phyloP scores from a whole-genome alignment of 2,888 invertebrate genomes.

The Lasioglossum pauxillum region DNA sequence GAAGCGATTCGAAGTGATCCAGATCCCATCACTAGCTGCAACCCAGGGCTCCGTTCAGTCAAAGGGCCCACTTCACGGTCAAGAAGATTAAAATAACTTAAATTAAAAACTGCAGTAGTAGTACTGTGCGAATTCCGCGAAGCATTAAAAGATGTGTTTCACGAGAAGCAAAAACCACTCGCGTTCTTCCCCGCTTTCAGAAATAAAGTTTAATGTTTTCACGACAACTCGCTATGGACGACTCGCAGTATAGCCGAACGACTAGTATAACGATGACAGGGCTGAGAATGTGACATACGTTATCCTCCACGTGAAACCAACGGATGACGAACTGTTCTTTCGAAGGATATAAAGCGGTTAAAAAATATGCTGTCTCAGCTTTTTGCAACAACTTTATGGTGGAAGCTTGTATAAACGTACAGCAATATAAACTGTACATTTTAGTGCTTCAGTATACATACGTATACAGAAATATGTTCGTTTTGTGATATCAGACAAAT shows the following conservation, averaged over 20 bases:
- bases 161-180: background rate
- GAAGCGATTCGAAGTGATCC: too few species aligned
- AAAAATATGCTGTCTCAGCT: background rate
- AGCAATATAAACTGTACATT: too few species aligned
- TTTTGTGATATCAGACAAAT: background rate
- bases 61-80: too few species aligned
- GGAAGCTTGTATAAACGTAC: background rate
- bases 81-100: too few species aligned
- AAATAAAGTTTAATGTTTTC: slow-evolving; percentile 6
- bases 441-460: background rate
- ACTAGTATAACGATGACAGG: background rate
- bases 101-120: too few species aligned
- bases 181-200: background rate
- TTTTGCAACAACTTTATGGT: background rate
- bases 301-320: background rate
- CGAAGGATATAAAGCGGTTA: background rate
- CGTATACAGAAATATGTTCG: background rate
- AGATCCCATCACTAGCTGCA: too few species aligned
- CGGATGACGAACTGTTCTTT: background rate
- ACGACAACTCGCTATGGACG: background rate
- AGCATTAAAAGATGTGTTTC: background rate
- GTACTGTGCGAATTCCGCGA: too few species aligned
- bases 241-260: background rate
- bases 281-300: background rate
- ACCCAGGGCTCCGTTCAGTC: too few species aligned